Percentiles rank a stretch among this genome's conserved stretches.
These are phyloP conservation scores for Heterocephalus glaber DNA, from an alignment of 2,113 vertebrate species.

Conservation along the genomic window DNA sequence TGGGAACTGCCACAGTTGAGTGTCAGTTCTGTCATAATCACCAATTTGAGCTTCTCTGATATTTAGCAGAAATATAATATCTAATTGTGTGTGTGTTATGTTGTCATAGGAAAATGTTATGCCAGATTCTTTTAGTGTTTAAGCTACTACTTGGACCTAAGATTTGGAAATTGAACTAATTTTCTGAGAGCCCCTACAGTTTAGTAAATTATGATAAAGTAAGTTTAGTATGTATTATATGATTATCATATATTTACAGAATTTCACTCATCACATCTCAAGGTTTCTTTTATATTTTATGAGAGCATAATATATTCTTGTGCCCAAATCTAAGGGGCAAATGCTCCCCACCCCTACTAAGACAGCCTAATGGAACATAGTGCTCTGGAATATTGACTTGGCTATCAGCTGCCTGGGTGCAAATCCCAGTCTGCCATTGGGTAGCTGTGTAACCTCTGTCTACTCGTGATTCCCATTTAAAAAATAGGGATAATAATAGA, in stretches of 20 bases:
- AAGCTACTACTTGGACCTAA: conserved; percentile 51
- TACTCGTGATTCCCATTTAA: background rate
- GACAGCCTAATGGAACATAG: background rate
- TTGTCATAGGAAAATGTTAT: conserved; percentile 62
- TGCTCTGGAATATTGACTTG: background rate
- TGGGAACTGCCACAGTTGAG: conserved; percentile 51
- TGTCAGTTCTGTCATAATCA: conserved; percentile 69
- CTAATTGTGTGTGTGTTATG: conserved; percentile 58
- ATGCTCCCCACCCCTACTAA: background rate
- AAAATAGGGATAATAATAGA: background rate
- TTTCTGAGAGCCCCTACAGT: conserved; percentile 8
- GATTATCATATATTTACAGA: conserved; percentile 11
- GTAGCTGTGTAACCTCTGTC: background rate
- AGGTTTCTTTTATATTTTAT: conserved; percentile 23
- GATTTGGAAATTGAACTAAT: conserved; percentile 39
- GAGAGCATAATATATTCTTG: background rate
- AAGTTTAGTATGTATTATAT: background rate
- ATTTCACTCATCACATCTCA: conserved; percentile 17
- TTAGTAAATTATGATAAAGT: background rate
- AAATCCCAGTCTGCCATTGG: background rate
- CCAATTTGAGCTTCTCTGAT: conserved; percentile 66
- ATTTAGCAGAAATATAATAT: conserved; percentile 76
- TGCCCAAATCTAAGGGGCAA: background rate
- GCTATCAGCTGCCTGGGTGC: background rate
- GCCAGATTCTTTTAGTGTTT: conserved; percentile 49